Conservation (phyloP, 1,140 invertebrate species). For the Drosophila prosaltans region DNA sequence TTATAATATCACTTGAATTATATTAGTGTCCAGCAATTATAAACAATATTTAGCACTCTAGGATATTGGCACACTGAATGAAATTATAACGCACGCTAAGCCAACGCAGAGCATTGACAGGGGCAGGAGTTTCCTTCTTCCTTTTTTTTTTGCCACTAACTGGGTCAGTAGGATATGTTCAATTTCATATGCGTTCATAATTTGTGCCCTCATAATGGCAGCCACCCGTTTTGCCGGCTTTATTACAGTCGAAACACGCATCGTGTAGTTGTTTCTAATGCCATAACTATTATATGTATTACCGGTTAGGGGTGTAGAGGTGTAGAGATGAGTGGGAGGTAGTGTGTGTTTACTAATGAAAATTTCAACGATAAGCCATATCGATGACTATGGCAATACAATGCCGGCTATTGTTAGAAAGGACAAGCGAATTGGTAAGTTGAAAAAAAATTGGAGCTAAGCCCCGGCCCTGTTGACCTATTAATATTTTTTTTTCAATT, state of each 20-base stretch:
- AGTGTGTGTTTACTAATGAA: conserved; percentile 51
- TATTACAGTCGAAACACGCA: conserved; percentile 69
- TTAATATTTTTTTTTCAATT: conserved; percentile 42
- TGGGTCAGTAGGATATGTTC: conserved; percentile 76
- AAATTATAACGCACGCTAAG: conserved; percentile 58
- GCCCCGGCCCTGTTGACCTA: conserved; percentile 51
- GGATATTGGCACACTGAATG: conserved; percentile 36
- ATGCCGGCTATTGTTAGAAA: conserved; percentile 30
- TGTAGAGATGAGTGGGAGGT: not conserved
- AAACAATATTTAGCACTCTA: conserved; percentile 5
- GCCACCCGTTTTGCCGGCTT: conserved; percentile 46
- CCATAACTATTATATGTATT: conserved; percentile 42
- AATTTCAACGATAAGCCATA: conserved; percentile 55
- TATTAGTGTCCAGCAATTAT: conserved; percentile 8
- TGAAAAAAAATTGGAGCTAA: not conserved
- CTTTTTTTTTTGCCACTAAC: conserved; percentile 40
- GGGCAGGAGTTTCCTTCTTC: not conserved
- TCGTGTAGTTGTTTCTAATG: conserved; percentile 34
- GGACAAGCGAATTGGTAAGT: conserved; percentile 18
- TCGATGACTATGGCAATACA: conserved; percentile 46
- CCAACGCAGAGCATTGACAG: conserved; percentile 11
- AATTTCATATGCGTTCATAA: conserved; percentile 76
- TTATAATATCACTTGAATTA: conserved; percentile 16
- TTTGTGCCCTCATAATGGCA: conserved; percentile 65
- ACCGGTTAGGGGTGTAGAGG: conserved; percentile 10